Percentiles rank a stretch among this genome's conserved stretches.
phyloP scores from a whole-genome alignment of 1,140 invertebrate species.

The Drosophila elegans region DNA sequence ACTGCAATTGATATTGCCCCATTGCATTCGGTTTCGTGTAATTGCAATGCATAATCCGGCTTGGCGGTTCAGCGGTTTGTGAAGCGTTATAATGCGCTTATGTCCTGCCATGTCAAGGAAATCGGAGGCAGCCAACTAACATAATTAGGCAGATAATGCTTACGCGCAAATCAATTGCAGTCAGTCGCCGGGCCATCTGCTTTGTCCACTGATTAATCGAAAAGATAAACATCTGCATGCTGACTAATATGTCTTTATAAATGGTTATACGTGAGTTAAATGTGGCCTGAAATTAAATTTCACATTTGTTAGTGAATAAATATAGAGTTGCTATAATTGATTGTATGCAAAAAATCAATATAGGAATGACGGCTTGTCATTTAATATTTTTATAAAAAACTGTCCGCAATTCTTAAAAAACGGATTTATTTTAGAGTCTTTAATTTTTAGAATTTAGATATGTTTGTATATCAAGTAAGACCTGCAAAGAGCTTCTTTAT shows the following conservation, averaged over 20 bases:
- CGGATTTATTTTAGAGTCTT: too few relatives aligned
- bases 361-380: too few relatives aligned
- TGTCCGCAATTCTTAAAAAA: too few relatives aligned
- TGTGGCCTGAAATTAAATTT: neutral
- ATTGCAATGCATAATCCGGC: conserved; percentile 73
- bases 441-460: too few relatives aligned
- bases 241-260: neutral
- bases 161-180: conserved; percentile 56
- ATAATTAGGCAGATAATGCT: conserved; percentile 72
- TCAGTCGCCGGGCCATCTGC: conserved; percentile 11
- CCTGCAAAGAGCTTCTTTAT: too few relatives aligned
- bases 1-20: conserved; percentile 69
- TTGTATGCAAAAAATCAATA: too few relatives aligned
- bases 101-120: conserved; percentile 37
- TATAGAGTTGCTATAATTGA: too few relatives aligned
- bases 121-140: conserved; percentile 62
- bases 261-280: too few relatives aligned
- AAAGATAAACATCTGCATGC: conserved; percentile 19
- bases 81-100: conserved; percentile 79
- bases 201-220: conserved; percentile 22
- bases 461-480: too few relatives aligned
- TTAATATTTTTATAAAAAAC: too few relatives aligned
- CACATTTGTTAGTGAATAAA: too few relatives aligned
- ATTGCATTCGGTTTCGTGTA: conserved; percentile 59
- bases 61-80: conserved; percentile 54